phyloP scores from a whole-genome alignment of 2,797 vertebrate species.

The Enteromius treurensis region DNA sequence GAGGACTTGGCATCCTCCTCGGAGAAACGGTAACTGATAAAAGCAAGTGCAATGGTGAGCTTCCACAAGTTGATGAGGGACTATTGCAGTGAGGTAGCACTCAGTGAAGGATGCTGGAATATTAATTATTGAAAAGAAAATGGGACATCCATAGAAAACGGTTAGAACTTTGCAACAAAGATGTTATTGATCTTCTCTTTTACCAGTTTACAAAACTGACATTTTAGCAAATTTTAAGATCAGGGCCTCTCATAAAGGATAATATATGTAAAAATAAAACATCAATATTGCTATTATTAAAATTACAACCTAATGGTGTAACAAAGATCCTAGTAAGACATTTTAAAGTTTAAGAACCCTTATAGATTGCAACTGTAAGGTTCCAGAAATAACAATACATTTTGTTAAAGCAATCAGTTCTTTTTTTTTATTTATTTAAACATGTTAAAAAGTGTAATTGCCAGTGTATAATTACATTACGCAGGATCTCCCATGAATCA shows the following conservation, averaged over 20 bases:
- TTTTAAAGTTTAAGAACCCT: background rate
- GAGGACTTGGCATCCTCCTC: conserved; percentile 4
- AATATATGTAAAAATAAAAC: too few relatives aligned
- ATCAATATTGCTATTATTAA: too few relatives aligned
- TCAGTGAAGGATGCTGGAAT: conserved; percentile 15
- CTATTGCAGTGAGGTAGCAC: conserved; percentile 34
- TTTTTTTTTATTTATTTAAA: background rate
- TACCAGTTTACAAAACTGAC: background rate
- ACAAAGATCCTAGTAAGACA: background rate
- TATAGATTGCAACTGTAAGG: background rate
- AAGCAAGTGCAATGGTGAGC: background rate
- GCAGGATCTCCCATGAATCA: background rate
- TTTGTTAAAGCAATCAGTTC: background rate
- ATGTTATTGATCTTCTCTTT: conserved; percentile 19
- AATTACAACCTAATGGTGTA: too few relatives aligned
- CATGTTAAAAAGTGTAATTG: background rate
- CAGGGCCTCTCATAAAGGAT: too few relatives aligned
- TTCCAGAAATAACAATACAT: background rate
- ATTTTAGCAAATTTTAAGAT: too few relatives aligned
- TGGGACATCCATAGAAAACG: conserved; percentile 11
- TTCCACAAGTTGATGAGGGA: conserved; percentile 18
- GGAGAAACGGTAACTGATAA: conserved; percentile 26
- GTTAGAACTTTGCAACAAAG: background rate
- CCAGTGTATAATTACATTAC: background rate
- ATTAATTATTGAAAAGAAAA: conserved; percentile 38